These are phyloP conservation scores for Carcharodon carcharias DNA, from an alignment of 2,797 vertebrate genomes.

Conservation along the genomic window DNA sequence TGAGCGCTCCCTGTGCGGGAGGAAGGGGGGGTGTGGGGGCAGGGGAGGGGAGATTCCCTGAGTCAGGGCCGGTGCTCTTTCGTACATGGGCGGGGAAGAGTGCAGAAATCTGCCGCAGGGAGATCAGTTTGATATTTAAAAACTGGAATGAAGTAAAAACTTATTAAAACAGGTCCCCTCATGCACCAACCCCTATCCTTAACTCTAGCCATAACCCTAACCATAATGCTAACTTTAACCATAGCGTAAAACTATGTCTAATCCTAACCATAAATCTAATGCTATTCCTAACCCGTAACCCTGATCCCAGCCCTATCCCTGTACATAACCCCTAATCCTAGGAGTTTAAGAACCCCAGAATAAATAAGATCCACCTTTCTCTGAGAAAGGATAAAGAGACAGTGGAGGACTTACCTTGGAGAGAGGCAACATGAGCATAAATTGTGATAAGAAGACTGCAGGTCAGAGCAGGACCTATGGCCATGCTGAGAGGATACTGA, in stretches of 20 bases:
- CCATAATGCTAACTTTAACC: neutral
- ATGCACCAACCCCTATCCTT: too few relatives aligned
- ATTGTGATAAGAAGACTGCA: neutral
- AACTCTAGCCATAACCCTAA: neutral
- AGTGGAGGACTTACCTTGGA: neutral
- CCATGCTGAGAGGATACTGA: neutral
- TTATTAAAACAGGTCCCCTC: too few relatives aligned
- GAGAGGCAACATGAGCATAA: too few relatives aligned
- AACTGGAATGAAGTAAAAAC: too few relatives aligned
- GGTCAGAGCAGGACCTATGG: neutral
- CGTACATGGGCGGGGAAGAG: too few relatives aligned
- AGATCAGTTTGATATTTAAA: too few relatives aligned
- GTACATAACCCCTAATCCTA: neutral
- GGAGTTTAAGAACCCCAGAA: neutral
- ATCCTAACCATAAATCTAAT: neutral
- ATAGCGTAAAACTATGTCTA: neutral
- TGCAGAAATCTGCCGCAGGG: too few relatives aligned
- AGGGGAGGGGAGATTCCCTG: too few relatives aligned
- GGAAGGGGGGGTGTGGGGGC: too few relatives aligned
- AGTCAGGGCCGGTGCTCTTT: too few relatives aligned
- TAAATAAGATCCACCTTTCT: neutral
- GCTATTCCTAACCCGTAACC: neutral
- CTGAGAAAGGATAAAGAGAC: neutral
- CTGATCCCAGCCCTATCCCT: neutral
- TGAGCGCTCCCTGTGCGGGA: too few relatives aligned